Evolutionary conservation across 2,113 vertebrate species (phyloP), one percentile per base, ranked within the genome.

Genomic region (Cisticola juncidis): DNA sequence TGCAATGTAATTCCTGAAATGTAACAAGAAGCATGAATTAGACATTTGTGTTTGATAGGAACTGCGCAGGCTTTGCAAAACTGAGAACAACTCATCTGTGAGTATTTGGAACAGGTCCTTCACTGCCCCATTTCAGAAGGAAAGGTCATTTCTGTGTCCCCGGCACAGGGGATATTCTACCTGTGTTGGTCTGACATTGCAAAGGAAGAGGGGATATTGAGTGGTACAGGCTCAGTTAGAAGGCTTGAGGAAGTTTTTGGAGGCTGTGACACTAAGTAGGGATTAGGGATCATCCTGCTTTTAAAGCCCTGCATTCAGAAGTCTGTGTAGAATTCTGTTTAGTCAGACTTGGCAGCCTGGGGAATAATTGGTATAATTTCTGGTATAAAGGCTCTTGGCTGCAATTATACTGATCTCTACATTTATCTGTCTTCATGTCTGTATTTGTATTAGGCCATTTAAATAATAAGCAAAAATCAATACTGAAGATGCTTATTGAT

Each of bases 391-490:
- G 42, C 18, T 88, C 31, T 86, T 92, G 54, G 18, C 48, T 92
- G 58, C 22, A 76, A 28, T 82, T 65, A 24, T 22, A 80, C 45
- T 73, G 53, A 69, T 72, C 54, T 92, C 48, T 96, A 62, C 58
- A 45, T 95, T 90, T 92, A 28, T 93, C n/a, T 80, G 45, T 11
- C 26, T 93, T 90, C 72, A 80, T 73, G 57, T 69, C 78, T 91
- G 28, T 85, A 35, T 91, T 90, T 80, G 21, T 73, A 80, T 61
- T 45, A 88, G 88, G 15, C 33, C 45, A 73, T 86, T 95, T 92
- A 77, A 95, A 90, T 94, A 96, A 93, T 51, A 82, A 80, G 31
- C 31, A 93, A 94, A 86, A 96, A 84, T 92, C 88, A 88, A 78
- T 95, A 68, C 36, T 71, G 50, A 84, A 92, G 56, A 83, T 92